Base-by-base conservation (phyloP, 1,140 invertebrate genomes). In the Trachelipus rathkii region DNA sequence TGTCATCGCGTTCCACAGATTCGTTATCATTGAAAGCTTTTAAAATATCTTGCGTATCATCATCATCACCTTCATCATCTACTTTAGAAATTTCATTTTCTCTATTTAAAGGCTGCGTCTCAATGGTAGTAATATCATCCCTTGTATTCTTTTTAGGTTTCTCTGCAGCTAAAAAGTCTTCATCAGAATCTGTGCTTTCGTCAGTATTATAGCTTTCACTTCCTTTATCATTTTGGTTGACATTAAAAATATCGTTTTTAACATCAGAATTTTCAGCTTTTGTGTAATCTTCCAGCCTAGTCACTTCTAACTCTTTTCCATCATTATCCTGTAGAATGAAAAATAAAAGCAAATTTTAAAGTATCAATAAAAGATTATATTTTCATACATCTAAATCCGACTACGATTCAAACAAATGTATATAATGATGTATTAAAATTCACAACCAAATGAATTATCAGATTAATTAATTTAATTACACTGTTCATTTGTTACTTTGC, bases 11-110 rank as follows among this genome's bases (percentile, higher is more conserved):
- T 60, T 60, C 50, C 50, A 15, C 50, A 33, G 33, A 33, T 33
- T 33, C 33, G 33, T 33, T 33, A 33, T 33, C 33, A 33, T 33
- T 33, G 19, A 60, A 60, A 15, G 50, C 50, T 8, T 60, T 60
- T 19, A 60, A 60, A 60, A 60, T 60, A 60, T 60, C 50, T 60
- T 60, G 50, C 50, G 50, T 60, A 60, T 19, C 19, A 19, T 60
- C 46, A 50, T 50, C 19, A 15, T 60, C 50, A 60, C 50, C 19
- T 60, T 19, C 19, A 60, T 60, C 19, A 8, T 8, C 19, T 15
- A 60, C 11, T 15, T 60, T 15, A 60, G 50, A 60, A 60, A 15
- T 60, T 60, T 60, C 50, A 60, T 13, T 8, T 60, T 19, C 19
- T 19, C 8, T 19, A 60, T 2, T 3, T 2, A 60, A 60, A 60